These are phyloP conservation scores for Papilio protenor DNA, from an alignment of 2,888 invertebrate species.

Conservation along the genomic window DNA sequence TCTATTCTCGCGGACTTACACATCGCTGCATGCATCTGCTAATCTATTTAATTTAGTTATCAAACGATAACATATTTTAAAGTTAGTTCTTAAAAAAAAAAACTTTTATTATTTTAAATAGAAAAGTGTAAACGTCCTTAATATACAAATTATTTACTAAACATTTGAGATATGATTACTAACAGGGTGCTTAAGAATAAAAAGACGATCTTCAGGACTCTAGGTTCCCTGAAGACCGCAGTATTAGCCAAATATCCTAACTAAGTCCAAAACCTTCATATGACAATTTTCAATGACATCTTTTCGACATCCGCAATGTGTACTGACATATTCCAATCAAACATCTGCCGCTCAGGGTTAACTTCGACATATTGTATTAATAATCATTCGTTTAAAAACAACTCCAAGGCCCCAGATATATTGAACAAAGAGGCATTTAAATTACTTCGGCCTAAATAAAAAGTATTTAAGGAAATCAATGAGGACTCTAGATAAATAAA, in stretches of 20 bases:
- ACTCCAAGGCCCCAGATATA: conserved; percentile 18
- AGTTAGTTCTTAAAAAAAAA: too few relatives aligned
- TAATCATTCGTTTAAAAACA: not conserved
- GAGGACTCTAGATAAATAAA: conserved; percentile 29
- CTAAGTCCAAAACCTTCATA: not conserved
- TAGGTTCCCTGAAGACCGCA: not conserved
- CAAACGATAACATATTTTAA: not conserved
- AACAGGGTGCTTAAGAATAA: too few relatives aligned
- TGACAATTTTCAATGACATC: not conserved
- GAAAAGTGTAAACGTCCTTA: too few relatives aligned
- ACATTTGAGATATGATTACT: too few relatives aligned
- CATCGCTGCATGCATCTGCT: conserved; percentile 24
- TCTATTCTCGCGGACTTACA: conserved; percentile 26
- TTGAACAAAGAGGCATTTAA: conserved; percentile 14
- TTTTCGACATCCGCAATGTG: conserved; percentile 32
- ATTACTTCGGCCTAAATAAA: conserved; percentile 28
- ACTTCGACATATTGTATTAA: conserved; percentile 14
- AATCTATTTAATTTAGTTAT: not conserved
- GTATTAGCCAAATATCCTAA: not conserved
- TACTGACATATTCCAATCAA: not conserved
- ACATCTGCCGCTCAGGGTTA: conserved; percentile 31
- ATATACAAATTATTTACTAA: too few relatives aligned
- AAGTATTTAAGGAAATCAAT: conserved; percentile 32
- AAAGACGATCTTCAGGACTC: not conserved
- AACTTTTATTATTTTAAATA: too few relatives aligned